Base-by-base conservation (phyloP, 92 coral and sea anemone species). In the Parazoanthus atlanticus region DNA sequence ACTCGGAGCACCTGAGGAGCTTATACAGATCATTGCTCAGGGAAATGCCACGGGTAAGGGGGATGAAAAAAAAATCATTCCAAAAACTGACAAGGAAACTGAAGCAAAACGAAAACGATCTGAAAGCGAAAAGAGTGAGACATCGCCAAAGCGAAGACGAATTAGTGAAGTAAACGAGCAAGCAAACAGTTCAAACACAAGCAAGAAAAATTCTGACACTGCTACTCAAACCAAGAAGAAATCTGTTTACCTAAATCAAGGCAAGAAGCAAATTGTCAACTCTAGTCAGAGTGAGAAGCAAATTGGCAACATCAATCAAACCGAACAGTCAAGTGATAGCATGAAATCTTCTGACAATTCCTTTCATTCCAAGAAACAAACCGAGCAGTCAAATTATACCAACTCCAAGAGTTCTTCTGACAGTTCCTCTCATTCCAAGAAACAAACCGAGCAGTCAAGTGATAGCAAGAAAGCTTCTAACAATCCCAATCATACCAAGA, bases 1-100 rank as follows among this genome's bases (percentile, higher is more conserved):
- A 13, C 87, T 84, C 2, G 87, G 87, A 21, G 87, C 87, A 32
- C 87, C 87, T 9, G 67, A 43, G 2, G 87, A 70, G 28, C 87
- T 84, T 34, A 54, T 84, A 29, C 21, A 69, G 41, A 84, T 84
- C 9, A 84, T 84, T 36, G 78, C 87, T 38, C 64, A 84, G 33
- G 77, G 29, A 21, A 41, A 70, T 46, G 7, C 87, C 7, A 21
- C 61, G n/a, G 64, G 23, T 26, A 15, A 13, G 61, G 41, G 70
- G 17, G 61, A 46, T 23, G 46, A 71, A 66, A 40, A 66, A 29
- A 34, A 28, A 36, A 2, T 38, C 15, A 30, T 40, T 8, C 86
- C 61, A n/a, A 56, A 19, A 8, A 10, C 9, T 32, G 73, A 69
- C 41, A 30, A 71, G 36, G 87, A 84, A 52, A 43, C 36, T 84